A percentile compares a stretch with the other conserved stretches of the same genome.
Conservation (phyloP, 1,140 invertebrate genomes). For the Brachionus koreanus region DNA sequence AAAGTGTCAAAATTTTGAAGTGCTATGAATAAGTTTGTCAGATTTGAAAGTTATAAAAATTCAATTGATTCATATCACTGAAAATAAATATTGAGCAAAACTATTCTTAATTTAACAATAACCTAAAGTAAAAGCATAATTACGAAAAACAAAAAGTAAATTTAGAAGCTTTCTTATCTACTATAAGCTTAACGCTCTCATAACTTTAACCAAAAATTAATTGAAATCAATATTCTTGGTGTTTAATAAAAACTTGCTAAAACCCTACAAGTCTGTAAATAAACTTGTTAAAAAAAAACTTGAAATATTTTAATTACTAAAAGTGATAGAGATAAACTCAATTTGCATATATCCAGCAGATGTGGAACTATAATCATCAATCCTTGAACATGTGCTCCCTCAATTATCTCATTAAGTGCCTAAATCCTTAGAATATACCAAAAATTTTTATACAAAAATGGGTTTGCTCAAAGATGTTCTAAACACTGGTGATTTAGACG, state of each 20-base stretch:
- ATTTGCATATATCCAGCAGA: not conserved
- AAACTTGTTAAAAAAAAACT: constrained; percentile 26
- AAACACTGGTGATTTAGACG: constrained; percentile 11
- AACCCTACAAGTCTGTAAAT: not conserved
- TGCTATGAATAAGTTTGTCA: not conserved
- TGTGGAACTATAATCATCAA: constrained; percentile 2
- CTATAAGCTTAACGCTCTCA: not conserved
- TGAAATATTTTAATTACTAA: constrained; percentile 12
- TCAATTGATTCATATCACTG: not conserved
- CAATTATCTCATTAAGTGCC: not conserved
- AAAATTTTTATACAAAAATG: constrained; percentile 24
- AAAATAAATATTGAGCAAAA: not conserved
- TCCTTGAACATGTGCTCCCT: not conserved
- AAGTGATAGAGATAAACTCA: not conserved
- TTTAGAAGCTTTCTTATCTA: not conserved
- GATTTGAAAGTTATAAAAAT: not conserved
- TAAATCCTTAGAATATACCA: not conserved
- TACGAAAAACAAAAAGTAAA: not conserved
- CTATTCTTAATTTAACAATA: not conserved
- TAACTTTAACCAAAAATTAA: not conserved
- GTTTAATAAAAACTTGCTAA: not conserved
- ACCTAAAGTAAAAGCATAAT: not conserved
- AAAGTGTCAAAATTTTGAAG: not conserved
- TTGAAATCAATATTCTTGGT: not conserved
- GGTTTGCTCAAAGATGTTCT: constrained; percentile 6